Evolutionary conservation across 2,113 vertebrate species (phyloP), one percentile per base, ranked within the genome.

Genomic region (Pseudorhombus dupliciocellatus): DNA sequence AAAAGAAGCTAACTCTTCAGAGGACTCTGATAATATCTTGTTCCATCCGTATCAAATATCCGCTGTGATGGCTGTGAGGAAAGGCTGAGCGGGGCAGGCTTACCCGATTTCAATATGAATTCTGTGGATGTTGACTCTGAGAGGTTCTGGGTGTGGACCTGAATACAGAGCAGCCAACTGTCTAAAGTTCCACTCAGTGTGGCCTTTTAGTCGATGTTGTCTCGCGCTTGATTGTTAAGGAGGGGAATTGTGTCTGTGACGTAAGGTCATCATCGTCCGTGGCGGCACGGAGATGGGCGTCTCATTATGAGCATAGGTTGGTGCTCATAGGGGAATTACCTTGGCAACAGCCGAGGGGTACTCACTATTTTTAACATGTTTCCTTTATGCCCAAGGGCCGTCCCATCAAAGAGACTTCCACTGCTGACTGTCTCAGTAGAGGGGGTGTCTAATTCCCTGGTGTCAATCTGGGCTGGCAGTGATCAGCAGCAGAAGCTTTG

Each of bases 41-140:
- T 70, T 74, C 25, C 44, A 26, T 31, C 52, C 55, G 61, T 85
- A 86, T 84, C 69, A 84, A 84, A 88, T 84, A 74, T 85, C 84
- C 55, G 58, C 66, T 73, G 68, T 75, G 87, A 80, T 67, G 55
- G 59, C 55, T 79, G 26, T 30, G 73, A 73, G 73, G 59, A 57
- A 56, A 70, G 48, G 61, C 80, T 80, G 78, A 67, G 75, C 57
- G 52, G 78, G 68, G 54, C 18, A 37, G 68, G 60, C 26, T 26
- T 60, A 67, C 52, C 72, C 75, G 52, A 81, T 87, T 90, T 91
- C 83, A 81, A 79, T 87, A 84, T 84, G 78, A 88, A 86, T 85
- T 84, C 77, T 67, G 57, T 63, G 63, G 81, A 79, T 90, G 85
- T 84, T 81, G 82, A 87, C 81, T 80, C 65, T 30, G 22, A 69